phyloP scores from a whole-genome alignment of 2,797 vertebrate genomes.

The Galagoides demidoff region DNA sequence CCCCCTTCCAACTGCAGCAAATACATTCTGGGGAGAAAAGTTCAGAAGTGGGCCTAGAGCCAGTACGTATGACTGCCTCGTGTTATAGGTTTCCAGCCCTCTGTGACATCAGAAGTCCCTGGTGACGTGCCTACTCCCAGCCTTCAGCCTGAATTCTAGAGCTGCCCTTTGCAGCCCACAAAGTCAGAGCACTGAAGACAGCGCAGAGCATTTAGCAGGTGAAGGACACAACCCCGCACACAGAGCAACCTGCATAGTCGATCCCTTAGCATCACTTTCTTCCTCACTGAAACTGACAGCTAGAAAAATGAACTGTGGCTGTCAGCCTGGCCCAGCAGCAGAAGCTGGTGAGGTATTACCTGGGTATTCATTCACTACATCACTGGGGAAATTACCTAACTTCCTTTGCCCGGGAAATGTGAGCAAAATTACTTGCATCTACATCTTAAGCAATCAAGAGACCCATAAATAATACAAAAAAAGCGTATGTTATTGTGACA shows the following conservation, averaged over 20 bases:
- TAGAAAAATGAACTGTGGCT: background rate
- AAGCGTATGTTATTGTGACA: background rate
- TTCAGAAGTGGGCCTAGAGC: conserved; percentile 77
- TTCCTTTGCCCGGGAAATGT: background rate
- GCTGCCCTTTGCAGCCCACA: conserved; percentile 30
- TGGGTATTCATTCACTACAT: background rate
- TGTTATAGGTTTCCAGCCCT: conserved; percentile 71
- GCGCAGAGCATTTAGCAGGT: accelerated
- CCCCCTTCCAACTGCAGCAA: conserved; percentile 95
- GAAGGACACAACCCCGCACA: background rate
- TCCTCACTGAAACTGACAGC: background rate
- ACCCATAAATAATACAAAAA: background rate
- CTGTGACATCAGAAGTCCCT: background rate
- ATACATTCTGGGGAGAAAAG: conserved; percentile 88
- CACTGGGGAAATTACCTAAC: background rate
- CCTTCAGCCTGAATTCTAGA: conserved; percentile 26
- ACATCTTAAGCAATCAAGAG: background rate
- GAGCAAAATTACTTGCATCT: background rate
- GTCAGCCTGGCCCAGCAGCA: background rate
- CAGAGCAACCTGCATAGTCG: background rate
- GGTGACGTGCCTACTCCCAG: background rate
- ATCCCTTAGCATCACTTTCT: too few species aligned
- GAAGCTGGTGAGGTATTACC: background rate
- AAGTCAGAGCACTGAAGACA: conserved; percentile 45
- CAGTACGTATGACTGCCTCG: conserved; percentile 4